Base-by-base conservation (phyloP, 2,888 invertebrate species). In the Brenthis daphne region DNA sequence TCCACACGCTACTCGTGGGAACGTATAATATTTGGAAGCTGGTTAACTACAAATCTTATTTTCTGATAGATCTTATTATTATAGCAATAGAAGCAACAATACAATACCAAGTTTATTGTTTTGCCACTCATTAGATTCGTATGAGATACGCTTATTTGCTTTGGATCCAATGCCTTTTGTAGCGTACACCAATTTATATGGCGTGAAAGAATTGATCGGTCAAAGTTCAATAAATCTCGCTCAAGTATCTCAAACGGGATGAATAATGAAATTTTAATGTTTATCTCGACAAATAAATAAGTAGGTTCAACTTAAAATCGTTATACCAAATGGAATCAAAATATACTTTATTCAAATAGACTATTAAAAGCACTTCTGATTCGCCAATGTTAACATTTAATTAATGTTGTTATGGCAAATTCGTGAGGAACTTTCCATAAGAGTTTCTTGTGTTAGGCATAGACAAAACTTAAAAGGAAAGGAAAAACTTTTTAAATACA, bases 1-100 rank as follows among this genome's bases (percentile, higher is more conserved):
- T 65, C 65, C 43, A 16, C 72, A 72, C 67, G 72, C 67, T 65
- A 63, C 43, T 85, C 88, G 88, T 88, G 88, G 85, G 88, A 88
- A 89, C 84, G 76, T 73, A 73, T 13, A 60, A 64, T 57, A 65
- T 72, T 67, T 61, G 67, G 67, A 65, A 50, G 37, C 51, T 57
- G 48, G 51, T 61, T 3, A 48, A 29, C 16, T 57, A 57, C 14
- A 57, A 54, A 54, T 43, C 33, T 51, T 50, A 16, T 12, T 16
- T 6, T 13, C 14, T 33, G 14, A 11, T 29, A 37, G 57, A 12
- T 54, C 58, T 48, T 66, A 60, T 55, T 14, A 0, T 1, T 4
- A 33, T 14, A 33, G 16, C 14, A 16, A 33, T 33, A 66, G 6
- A 55, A 54, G 16, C 20, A 13, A 60, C 47, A 33, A 60, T 66